Evolutionary conservation across 2,888 invertebrate species (phyloP).

Genomic region (Drosophila austrosaltans): DNA sequence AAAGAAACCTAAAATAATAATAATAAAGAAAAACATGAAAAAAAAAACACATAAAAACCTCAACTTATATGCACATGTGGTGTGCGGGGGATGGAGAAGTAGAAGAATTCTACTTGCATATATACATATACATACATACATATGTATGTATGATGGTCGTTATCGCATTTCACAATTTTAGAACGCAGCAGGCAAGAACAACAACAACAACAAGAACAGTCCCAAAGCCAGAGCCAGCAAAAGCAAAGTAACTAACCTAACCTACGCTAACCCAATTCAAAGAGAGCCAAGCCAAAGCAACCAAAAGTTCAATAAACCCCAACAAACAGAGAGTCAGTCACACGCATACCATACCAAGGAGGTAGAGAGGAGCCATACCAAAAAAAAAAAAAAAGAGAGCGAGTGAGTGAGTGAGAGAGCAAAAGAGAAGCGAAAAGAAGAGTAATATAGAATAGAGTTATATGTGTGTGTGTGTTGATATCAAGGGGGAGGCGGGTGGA

Average conservation of each 20-base stretch:
- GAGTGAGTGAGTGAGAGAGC: neutral
- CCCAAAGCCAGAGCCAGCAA: constrained; percentile 29
- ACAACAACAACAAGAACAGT: constrained; percentile 26
- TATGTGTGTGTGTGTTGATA: neutral
- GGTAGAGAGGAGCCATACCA: neutral
- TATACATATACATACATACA: no score
- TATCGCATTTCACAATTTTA: constrained; percentile 66
- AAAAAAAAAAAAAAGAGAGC: neutral
- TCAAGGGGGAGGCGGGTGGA: neutral
- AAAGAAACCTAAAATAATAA: neutral
- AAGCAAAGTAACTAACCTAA: constrained; percentile 66
- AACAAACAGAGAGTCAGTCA: constrained; percentile 20
- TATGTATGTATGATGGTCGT: constrained; percentile 30
- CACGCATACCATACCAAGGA: constrained; percentile 5
- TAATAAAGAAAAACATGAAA: neutral
- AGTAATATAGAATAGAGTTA: neutral
- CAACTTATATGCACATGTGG: neutral
- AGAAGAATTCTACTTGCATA: neutral
- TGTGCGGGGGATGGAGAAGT: neutral
- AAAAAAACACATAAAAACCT: neutral
- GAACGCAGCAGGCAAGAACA: constrained; percentile 46
- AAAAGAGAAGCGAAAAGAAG: neutral
- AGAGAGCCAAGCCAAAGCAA: constrained; percentile 55
- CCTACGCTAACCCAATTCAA: constrained; percentile 77
- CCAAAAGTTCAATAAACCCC: constrained; percentile 72